These are phyloP conservation scores for Epicauta chinensis DNA, from an alignment of 1,140 invertebrate species.

Conservation along the genomic window DNA sequence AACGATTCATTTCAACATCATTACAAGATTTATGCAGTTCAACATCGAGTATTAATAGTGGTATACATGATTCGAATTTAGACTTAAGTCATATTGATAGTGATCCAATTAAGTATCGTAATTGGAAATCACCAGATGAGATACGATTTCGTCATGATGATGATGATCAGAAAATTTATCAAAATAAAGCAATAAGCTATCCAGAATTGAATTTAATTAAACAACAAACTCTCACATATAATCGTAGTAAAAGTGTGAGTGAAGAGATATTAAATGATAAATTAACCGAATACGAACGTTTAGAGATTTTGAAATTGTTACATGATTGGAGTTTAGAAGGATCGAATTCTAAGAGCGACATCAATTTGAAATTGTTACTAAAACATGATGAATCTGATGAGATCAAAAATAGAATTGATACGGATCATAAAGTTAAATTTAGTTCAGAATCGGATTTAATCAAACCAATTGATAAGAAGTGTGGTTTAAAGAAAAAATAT, in stretches of 20 bases:
- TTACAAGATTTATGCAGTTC: constrained; percentile 41
- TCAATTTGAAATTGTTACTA: constrained; percentile 22
- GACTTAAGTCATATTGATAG: constrained; percentile 39
- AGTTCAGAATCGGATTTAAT: constrained; percentile 21
- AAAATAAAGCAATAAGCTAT: constrained; percentile 34
- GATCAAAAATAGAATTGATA: no score
- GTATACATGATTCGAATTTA: constrained; percentile 36
- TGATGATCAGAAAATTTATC: constrained; percentile 54
- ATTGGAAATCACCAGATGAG: constrained; percentile 51
- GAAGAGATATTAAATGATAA: constrained; percentile 35
- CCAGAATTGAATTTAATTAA: constrained; percentile 23
- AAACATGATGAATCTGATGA: constrained; percentile 5
- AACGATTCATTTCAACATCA: constrained; percentile 30
- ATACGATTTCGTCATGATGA: constrained; percentile 47
- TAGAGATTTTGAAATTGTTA: constrained; percentile 48
- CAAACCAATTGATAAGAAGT: no score
- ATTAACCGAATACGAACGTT: constrained; percentile 46
- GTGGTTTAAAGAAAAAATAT: constrained; percentile 21
- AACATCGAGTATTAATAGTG: constrained; percentile 40
- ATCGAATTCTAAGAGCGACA: constrained; percentile 40
- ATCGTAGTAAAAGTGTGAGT: constrained; percentile 33
- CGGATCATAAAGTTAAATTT: constrained; percentile 20
- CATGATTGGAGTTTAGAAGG: constrained; percentile 48
- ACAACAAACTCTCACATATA: constrained; percentile 4
- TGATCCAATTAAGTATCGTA: constrained; percentile 42